These are phyloP conservation scores for Propithecus perrieri DNA, from an alignment of 2,797 vertebrate species.

Conservation along the genomic window DNA sequence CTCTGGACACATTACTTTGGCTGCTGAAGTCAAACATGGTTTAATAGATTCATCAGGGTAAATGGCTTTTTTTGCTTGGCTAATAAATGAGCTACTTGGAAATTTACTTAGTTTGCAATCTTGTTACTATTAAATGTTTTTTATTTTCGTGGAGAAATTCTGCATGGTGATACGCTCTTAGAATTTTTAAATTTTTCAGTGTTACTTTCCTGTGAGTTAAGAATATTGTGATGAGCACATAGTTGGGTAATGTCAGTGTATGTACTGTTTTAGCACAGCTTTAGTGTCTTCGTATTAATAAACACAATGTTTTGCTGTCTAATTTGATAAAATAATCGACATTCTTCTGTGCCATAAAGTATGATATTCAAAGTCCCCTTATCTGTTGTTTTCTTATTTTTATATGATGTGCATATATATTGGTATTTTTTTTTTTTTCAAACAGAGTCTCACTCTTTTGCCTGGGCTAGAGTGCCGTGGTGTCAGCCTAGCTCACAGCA, in stretches of 20 bases:
- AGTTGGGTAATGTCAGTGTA: background rate
- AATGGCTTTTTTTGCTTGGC: slow-evolving; percentile 4
- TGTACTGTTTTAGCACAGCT: background rate
- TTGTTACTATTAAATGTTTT: background rate
- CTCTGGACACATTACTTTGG: slow-evolving; percentile 22
- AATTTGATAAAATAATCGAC: background rate
- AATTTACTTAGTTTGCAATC: background rate
- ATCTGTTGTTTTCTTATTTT: background rate
- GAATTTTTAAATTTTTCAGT: background rate
- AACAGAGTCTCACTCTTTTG: no score
- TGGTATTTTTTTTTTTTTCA: background rate
- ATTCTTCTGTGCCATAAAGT: background rate
- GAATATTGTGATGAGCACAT: background rate
- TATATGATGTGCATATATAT: background rate
- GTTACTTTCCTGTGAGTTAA: background rate
- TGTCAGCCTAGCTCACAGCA: no score
- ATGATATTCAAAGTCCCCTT: background rate
- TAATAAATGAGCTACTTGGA: background rate
- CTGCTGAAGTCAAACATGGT: background rate
- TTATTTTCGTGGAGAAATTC: slow-evolving; percentile 9
- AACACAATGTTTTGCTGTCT: background rate
- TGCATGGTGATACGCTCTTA: background rate
- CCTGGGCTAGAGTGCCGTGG: no score
- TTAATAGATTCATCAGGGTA: background rate
- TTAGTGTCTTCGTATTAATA: background rate